Percentiles rank a stretch among this genome's conserved stretches.
These are phyloP conservation scores for Vanacampus margaritifer DNA, from an alignment of 2,113 vertebrate genomes.

Conservation along the genomic window DNA sequence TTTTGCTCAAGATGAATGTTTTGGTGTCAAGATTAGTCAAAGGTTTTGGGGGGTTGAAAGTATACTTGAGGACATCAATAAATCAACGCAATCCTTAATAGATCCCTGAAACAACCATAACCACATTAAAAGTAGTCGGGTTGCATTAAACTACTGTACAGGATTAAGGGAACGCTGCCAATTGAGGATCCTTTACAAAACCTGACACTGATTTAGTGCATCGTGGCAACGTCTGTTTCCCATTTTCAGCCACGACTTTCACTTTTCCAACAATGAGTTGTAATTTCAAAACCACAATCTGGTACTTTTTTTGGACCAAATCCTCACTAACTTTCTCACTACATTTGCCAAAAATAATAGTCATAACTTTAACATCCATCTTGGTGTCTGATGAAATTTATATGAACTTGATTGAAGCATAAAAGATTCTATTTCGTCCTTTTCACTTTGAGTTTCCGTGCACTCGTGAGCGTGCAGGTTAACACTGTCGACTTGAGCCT, in stretches of 20 bases:
- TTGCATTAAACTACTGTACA: neutral
- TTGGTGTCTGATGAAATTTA: neutral
- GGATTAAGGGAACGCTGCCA: neutral
- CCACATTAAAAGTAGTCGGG: neutral
- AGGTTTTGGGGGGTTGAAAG: neutral
- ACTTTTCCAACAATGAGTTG: neutral
- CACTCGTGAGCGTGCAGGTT: slow-evolving; percentile 10
- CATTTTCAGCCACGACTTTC: neutral
- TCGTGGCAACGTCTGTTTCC: neutral
- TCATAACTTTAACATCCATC: neutral
- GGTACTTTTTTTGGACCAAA: neutral
- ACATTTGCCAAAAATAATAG: neutral
- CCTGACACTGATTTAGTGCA: neutral
- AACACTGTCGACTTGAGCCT: slow-evolving; percentile 36
- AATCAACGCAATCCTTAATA: neutral
- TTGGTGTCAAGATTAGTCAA: slow-evolving; percentile 3
- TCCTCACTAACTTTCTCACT: neutral
- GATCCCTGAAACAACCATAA: neutral
- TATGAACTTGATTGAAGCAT: neutral
- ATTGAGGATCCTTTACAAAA: neutral
- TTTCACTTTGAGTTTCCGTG: slow-evolving; percentile 5
- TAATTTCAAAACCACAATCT: neutral
- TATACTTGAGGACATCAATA: neutral
- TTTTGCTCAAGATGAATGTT: neutral
- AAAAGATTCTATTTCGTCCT: slow-evolving; percentile 10